Conservation (phyloP, 2,113 vertebrate genomes). For the Elephantulus edwardii region DNA sequence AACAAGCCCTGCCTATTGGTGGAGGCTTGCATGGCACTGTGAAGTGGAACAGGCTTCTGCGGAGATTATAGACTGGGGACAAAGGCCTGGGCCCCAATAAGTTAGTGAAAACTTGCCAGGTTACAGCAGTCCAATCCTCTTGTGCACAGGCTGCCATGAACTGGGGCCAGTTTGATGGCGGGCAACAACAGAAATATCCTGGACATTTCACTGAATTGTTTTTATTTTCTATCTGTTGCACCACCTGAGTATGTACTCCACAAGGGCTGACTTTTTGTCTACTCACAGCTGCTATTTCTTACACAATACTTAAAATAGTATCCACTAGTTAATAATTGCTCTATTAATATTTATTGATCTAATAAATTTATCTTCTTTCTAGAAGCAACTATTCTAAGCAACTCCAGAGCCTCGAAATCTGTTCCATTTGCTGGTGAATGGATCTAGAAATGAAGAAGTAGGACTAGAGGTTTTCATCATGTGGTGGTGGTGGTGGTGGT, state of each 20-base stretch:
- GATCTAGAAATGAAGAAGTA: background rate
- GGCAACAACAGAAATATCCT: too few species aligned
- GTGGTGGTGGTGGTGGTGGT: too few species aligned
- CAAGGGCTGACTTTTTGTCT: background rate
- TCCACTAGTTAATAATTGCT: background rate
- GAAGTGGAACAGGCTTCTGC: too few species aligned
- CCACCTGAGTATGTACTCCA: background rate
- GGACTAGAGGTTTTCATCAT: background rate
- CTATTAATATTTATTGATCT: background rate
- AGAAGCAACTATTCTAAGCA: background rate
- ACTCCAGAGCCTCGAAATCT: background rate
- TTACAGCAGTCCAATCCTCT: too few species aligned
- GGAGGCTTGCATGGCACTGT: too few species aligned
- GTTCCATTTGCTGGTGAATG: background rate
- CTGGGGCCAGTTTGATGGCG: too few species aligned
- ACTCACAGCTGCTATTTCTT: background rate
- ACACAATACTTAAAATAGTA: background rate
- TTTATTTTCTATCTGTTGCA: background rate
- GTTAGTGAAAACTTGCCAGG: too few species aligned
- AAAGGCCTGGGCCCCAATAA: too few species aligned
- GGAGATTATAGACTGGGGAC: too few species aligned
- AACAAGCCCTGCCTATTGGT: too few species aligned
- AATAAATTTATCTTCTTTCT: background rate
- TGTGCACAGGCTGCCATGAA: too few species aligned
- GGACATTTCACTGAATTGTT: background rate